Conservation (phyloP, 37 sponge, comb jelly and placozoan genomes). For the Bolinopsis microptera region DNA sequence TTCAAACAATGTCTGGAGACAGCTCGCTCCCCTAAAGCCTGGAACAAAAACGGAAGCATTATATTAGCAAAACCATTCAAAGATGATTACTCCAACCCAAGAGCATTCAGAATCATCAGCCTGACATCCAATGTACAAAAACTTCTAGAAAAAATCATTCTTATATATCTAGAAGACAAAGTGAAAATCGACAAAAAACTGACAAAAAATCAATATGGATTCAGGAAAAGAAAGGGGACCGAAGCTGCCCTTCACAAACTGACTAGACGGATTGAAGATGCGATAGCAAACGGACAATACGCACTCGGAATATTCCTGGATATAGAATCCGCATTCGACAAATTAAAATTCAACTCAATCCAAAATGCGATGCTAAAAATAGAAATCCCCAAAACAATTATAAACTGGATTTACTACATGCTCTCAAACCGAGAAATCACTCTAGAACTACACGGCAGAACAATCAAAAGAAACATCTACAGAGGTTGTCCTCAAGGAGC, state of each 20-base stretch:
- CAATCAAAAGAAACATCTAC: not conserved
- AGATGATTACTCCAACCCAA: not conserved
- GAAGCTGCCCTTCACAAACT: not conserved
- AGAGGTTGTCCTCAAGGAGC: not conserved
- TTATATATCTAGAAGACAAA: not conserved
- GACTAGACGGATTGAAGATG: not conserved
- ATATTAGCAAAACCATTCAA: not conserved
- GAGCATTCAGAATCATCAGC: constrained; percentile 1
- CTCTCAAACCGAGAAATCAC: not conserved
- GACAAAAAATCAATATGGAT: constrained; percentile 12
- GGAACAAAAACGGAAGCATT: not conserved
- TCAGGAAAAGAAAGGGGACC: not conserved
- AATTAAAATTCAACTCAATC: no score
- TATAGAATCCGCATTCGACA: no score
- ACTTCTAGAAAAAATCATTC: not conserved
- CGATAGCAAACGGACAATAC: not conserved
- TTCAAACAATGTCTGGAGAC: not conserved
- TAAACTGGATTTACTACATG: not conserved
- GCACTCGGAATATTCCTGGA: not conserved
- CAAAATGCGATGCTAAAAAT: not conserved
- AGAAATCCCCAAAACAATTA: not conserved
- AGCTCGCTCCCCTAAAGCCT: not conserved
- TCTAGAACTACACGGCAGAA: not conserved
- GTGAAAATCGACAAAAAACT: not conserved
- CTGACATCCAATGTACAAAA: not conserved